Evolutionary conservation across 2,113 vertebrate genomes (phyloP).

Genomic region (Solea solea): DNA sequence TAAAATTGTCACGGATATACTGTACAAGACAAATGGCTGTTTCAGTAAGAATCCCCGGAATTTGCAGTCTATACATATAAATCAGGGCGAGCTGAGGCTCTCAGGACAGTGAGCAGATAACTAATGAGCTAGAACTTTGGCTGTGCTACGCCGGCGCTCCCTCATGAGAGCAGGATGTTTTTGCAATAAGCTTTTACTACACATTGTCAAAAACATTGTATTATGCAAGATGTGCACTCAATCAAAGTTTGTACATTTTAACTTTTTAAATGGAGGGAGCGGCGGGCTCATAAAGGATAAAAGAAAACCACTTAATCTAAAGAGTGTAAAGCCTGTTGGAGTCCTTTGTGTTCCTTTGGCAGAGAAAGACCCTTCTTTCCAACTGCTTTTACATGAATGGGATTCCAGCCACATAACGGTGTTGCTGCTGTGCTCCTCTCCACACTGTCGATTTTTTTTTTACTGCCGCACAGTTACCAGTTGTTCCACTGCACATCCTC

Average conservation of each 20-base stretch:
- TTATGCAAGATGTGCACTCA: constrained; percentile 10
- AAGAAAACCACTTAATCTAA: constrained; percentile 19
- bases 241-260: constrained; percentile 19
- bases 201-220: constrained; percentile 6
- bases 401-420: constrained; percentile 51
- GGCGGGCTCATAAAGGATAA: neutral
- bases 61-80: constrained; percentile 63
- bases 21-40: constrained; percentile 52
- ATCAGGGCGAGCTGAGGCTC: constrained; percentile 54
- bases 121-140: constrained; percentile 43
- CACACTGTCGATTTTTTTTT: constrained; percentile 41
- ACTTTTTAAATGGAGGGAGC: neutral
- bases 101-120: constrained; percentile 48
- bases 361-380: constrained; percentile 32
- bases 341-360: constrained; percentile 32
- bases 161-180: constrained; percentile 30
- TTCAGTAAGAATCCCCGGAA: constrained; percentile 58
- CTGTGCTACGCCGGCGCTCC: constrained; percentile 4
- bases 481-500: constrained; percentile 26
- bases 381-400: constrained; percentile 53
- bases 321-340: constrained; percentile 16
- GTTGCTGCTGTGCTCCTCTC: constrained; percentile 45
- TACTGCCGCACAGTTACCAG: constrained; percentile 47
- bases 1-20: constrained; percentile 37
- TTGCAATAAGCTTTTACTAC: constrained; percentile 7